A percentile compares a stretch with the other conserved stretches of the same genome.
phyloP scores from a whole-genome alignment of 2,888 invertebrate genomes.

The Cinara cedri region DNA sequence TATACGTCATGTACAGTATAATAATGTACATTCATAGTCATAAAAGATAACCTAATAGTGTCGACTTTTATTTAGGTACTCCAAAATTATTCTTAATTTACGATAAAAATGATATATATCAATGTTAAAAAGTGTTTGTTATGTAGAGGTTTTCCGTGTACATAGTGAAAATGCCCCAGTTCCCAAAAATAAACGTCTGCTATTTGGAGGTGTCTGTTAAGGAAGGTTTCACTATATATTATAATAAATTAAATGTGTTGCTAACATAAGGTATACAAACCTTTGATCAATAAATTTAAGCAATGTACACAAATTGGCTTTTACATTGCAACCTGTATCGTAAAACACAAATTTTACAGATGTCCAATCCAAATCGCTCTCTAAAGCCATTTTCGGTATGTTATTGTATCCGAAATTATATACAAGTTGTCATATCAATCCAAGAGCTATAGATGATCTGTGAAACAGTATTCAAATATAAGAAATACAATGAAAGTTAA shows the following conservation, averaged over 20 bases:
- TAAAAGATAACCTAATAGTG: no score
- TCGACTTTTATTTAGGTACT: no score
- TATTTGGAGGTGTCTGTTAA: no score
- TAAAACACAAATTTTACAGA: constrained; percentile 51
- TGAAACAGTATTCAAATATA: not conserved
- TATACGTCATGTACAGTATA: no score
- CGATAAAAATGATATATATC: no score
- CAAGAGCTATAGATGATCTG: not conserved
- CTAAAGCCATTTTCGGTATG: constrained; percentile 6
- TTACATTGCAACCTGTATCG: constrained; percentile 31
- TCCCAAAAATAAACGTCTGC: no score
- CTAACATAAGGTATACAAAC: not conserved
- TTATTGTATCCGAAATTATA: constrained; percentile 29
- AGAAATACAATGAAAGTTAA: not conserved
- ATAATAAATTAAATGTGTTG: not conserved
- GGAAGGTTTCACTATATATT: not conserved
- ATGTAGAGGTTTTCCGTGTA: no score
- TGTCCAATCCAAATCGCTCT: constrained; percentile 26
- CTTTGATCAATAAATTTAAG: constrained; percentile 46
- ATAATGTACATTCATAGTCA: no score
- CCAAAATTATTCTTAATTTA: no score
- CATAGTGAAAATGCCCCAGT: no score
- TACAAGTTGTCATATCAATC: not conserved
- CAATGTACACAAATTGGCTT: constrained; percentile 31
- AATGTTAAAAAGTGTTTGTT: no score